These are phyloP conservation scores for Dolichopus griseipennis DNA, from an alignment of 2,888 invertebrate genomes.

Conservation along the genomic window DNA sequence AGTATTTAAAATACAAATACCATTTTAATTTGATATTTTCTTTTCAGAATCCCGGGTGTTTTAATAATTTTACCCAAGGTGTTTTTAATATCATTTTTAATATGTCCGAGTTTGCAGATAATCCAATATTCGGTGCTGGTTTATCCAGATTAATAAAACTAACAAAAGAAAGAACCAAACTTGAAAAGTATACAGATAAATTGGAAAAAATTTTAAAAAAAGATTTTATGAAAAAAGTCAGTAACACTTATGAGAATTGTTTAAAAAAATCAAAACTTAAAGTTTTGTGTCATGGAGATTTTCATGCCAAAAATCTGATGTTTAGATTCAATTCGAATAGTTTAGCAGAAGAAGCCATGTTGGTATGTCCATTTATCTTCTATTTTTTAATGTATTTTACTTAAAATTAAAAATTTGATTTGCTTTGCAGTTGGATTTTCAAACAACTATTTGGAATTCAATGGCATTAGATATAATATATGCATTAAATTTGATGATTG, in stretches of 20 bases:
- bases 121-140: background rate
- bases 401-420: too few species aligned
- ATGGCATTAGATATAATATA: constrained; percentile 18
- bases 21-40: too few species aligned
- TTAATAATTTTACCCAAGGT: background rate
- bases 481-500: constrained; percentile 15
- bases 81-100: background rate
- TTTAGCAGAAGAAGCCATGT: too few species aligned
- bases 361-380: too few species aligned
- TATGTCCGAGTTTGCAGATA: background rate
- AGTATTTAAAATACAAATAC: too few species aligned
- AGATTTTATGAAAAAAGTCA: background rate
- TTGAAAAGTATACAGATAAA: constrained; percentile 9
- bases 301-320: constrained; percentile 42
- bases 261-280: constrained; percentile 21
- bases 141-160: background rate
- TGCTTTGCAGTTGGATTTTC: constrained; percentile 26
- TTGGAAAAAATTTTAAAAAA: constrained; percentile 9
- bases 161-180: background rate
- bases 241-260: background rate
- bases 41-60: background rate
- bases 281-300: constrained; percentile 42
- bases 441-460: constrained; percentile 19
- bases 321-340: too few species aligned
- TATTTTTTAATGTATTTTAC: too few species aligned